These are phyloP conservation scores for Cnemophilus loriae DNA, from an alignment of 2,113 vertebrate species.

Conservation along the genomic window DNA sequence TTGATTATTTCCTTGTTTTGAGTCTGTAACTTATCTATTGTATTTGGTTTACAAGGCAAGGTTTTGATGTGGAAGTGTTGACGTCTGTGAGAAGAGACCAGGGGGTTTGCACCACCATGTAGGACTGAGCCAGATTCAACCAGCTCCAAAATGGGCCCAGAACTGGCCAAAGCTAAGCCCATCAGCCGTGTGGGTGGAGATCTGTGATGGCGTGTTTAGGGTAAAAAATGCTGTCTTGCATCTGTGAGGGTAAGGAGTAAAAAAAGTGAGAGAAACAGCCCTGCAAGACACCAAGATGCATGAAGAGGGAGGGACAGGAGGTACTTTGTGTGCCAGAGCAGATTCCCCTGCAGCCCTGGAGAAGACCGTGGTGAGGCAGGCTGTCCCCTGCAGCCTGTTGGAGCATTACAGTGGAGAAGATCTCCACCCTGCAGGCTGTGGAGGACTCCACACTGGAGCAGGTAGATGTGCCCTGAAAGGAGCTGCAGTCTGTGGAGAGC, in stretches of 20 bases:
- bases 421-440: neutral
- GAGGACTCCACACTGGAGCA: neutral
- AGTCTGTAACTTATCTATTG: neutral
- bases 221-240: neutral
- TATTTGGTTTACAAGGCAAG: neutral
- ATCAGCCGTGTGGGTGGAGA: neutral
- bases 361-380: neutral
- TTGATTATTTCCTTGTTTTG: neutral
- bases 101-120: neutral
- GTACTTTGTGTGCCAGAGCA: neutral
- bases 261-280: neutral
- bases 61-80: neutral
- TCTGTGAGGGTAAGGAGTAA: neutral
- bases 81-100: neutral
- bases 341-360: neutral
- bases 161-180: neutral
- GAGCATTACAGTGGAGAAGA: neutral
- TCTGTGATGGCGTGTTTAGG: neutral
- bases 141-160: neutral
- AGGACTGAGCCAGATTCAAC: neutral
- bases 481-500: neutral
- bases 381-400: neutral
- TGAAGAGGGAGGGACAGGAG: neutral
- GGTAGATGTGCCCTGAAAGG: neutral
- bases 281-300: neutral